Base-by-base conservation (phyloP, 2,797 vertebrate genomes). In the Neoniphon sammara region DNA sequence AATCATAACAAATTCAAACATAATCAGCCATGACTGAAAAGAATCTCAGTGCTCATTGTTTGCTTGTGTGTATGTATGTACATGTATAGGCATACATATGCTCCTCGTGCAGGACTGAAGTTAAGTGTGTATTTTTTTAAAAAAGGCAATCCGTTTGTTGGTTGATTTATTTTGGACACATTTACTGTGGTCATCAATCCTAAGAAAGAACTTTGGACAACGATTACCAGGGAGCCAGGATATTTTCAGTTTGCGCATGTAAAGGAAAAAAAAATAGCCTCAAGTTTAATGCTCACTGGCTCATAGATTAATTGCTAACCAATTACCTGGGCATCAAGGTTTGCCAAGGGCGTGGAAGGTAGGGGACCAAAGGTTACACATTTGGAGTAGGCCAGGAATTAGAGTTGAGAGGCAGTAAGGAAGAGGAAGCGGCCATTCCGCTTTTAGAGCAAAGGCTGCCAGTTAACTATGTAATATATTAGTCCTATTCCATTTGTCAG, bases 281-380 rank as follows among this genome's bases (percentile, higher is more conserved):
- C 52, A 77, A 74, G 80, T 86, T 85, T 86, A 86, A 83, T 87
- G 82, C 78, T 86, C 25, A 52, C 70, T 79, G 78, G 66, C 65
- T 85, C 72, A 75, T 66, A 57, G 82, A 90, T 88, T 85, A 89
- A 91, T 90, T 88, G 77, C 83, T 91, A 88, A 92, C 88, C 68
- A 81, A 86, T 80, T 87, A 81, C 70, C 55, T 82, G 77, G 58
- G 80, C 49, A 84, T 65, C 27, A 76, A 76, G 61, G 80, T 91
- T 91, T 87, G 77, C 81, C 73, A 80, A 90, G 82, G 88, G 91
- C 66, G 91, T 88, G 88, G 85, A 87, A 78, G 66, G 72, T 66
- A 65, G 67, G 55, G 67, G 88, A 83, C 74, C 84, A 91, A 92
- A 91, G 88, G 87, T 90, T 76, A 75, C 65, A 55, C 30, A 78